Conservation (phyloP, 1,140 invertebrate genomes). For the Calephelis nemesis region DNA sequence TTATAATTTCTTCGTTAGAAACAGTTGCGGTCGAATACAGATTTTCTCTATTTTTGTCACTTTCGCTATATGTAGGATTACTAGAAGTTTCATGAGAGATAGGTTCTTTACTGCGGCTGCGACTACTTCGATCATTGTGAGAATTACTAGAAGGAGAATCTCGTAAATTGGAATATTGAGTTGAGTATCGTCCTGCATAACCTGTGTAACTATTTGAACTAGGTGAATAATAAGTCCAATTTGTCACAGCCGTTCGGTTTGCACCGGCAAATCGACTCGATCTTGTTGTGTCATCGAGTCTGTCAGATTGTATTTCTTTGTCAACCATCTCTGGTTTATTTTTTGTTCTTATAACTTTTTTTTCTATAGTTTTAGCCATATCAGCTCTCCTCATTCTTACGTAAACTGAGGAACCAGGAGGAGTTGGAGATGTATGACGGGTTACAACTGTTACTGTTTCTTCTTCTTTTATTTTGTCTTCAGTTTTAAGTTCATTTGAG, state of each 20-base stretch:
- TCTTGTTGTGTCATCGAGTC: conserved; percentile 82
- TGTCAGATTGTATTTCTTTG: conserved; percentile 85
- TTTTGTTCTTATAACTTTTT: conserved; percentile 81
- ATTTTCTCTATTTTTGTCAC: conserved; percentile 35
- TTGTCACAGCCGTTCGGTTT: conserved; percentile 79
- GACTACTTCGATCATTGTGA: conserved; percentile 54
- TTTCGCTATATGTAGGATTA: conserved; percentile 36
- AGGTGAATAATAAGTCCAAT: conserved; percentile 85
- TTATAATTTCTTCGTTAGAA: conserved; percentile 38
- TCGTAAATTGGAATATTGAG: conserved; percentile 58
- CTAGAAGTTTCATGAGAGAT: conserved; percentile 44
- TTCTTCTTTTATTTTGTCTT: conserved; percentile 39
- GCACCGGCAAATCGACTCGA: conserved; percentile 81
- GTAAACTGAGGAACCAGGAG: conserved; percentile 83
- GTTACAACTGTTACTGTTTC: conserved; percentile 83
- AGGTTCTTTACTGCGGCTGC: conserved; percentile 62
- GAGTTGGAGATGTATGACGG: conserved; percentile 87
- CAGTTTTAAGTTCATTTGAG: conserved; percentile 19
- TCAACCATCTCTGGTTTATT: conserved; percentile 80
- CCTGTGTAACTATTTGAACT: conserved; percentile 74
- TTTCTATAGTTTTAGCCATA: conserved; percentile 84
- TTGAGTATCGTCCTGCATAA: conserved; percentile 71
- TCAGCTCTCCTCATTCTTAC: conserved; percentile 84
- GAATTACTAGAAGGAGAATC: conserved; percentile 47
- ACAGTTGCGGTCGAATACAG: conserved; percentile 30